phyloP scores from a whole-genome alignment of 2,888 invertebrate genomes.

The Minunthozetes semirufus region DNA sequence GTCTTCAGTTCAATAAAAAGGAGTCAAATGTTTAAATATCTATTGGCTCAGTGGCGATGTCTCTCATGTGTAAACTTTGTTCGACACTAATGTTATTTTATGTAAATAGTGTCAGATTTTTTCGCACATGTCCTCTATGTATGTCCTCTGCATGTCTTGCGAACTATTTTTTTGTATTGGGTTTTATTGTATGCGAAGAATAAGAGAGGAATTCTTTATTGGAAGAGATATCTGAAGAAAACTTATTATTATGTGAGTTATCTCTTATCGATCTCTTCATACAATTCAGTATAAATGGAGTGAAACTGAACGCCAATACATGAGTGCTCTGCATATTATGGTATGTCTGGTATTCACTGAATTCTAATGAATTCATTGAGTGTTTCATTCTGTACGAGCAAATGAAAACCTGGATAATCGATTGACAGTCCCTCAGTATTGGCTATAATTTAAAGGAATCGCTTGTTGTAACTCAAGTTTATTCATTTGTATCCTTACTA shows the following conservation, averaged over 20 bases:
- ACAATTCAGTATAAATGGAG: background rate
- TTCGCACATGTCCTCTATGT: background rate
- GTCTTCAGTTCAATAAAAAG: background rate
- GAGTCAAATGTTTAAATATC: background rate
- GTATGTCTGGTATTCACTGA: background rate
- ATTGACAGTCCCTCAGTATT: slow-evolving; percentile 6
- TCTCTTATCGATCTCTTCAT: background rate
- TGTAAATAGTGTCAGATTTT: slow-evolving; percentile 21
- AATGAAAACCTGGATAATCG: background rate
- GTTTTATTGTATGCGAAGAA: background rate
- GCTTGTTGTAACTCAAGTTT: slow-evolving; percentile 5
- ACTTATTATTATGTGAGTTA: too few relatives aligned
- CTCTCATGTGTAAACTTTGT: background rate
- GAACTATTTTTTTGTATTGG: background rate
- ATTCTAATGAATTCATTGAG: slow-evolving; percentile 27
- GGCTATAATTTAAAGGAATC: slow-evolving; percentile 23
- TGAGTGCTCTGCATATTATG: background rate
- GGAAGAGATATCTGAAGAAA: background rate
- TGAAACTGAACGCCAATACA: background rate
- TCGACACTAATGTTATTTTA: slow-evolving; percentile 17
- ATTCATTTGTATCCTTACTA: slow-evolving; percentile 27
- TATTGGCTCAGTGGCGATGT: background rate
- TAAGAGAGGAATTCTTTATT: background rate
- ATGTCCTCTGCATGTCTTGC: too few relatives aligned
- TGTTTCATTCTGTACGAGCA: background rate